Percentiles rank a stretch among this genome's conserved stretches.
These are phyloP conservation scores for Chlamydotis undulata DNA, from an alignment of 2,113 vertebrate species.

Conservation along the genomic window DNA sequence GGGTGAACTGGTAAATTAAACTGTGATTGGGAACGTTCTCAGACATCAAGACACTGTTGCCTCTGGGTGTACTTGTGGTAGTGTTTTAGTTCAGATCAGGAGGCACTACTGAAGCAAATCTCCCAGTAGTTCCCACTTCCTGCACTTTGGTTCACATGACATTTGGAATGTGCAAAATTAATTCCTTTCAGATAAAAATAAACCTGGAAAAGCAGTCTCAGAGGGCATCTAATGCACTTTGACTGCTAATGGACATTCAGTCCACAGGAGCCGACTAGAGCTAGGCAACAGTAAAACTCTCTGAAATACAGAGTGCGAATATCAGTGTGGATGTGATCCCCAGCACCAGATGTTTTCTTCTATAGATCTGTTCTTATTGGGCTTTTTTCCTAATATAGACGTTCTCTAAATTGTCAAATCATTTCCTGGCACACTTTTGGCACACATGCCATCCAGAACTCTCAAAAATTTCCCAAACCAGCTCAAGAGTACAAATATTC, in stretches of 20 bases:
- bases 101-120: background rate
- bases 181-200: slow-evolving; percentile 62
- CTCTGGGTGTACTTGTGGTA: background rate
- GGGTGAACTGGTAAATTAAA: slow-evolving; percentile 38
- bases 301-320: background rate
- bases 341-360: background rate
- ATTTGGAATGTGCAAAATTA: slow-evolving; percentile 40
- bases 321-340: background rate
- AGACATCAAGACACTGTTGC: background rate
- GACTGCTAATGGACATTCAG: slow-evolving; percentile 1
- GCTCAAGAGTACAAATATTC: background rate
- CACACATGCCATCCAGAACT: background rate
- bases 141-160: slow-evolving; percentile 42
- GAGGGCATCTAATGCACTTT: slow-evolving; percentile 29
- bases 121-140: slow-evolving; percentile 11
- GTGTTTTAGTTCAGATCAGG: background rate
- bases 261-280: background rate
- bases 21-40: background rate
- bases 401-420: background rate
- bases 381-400: slow-evolving; percentile 6
- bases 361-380: background rate
- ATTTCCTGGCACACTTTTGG: slow-evolving; percentile 40
- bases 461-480: slow-evolving; percentile 3
- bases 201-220: background rate
- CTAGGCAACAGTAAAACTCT: background rate